Conservation (phyloP, 2,888 invertebrate species). For the Stenodema calcarata region DNA sequence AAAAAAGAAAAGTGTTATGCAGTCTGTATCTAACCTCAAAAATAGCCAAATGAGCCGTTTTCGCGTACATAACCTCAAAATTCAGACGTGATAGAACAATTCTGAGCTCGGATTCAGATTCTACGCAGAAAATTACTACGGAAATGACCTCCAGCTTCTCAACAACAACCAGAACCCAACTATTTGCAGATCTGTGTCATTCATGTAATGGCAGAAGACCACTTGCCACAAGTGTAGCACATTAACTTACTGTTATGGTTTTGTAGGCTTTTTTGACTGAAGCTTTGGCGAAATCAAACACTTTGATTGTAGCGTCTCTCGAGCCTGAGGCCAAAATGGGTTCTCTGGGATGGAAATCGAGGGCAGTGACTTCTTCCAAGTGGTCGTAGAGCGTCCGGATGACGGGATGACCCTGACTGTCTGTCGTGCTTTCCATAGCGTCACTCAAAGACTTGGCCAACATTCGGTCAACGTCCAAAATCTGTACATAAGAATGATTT, state of each 20-base stretch:
- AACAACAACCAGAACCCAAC: too few relatives aligned
- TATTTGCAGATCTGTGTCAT: too few relatives aligned
- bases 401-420: slow-evolving; percentile 95
- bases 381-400: slow-evolving; percentile 97
- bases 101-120: too few relatives aligned
- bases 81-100: too few relatives aligned
- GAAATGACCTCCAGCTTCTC: too few relatives aligned
- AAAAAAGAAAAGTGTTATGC: too few relatives aligned
- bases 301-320: slow-evolving; percentile 89
- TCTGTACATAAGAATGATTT: slow-evolving; percentile 63
- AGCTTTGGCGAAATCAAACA: slow-evolving; percentile 98
- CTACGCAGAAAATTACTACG: too few relatives aligned
- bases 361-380: slow-evolving; percentile 93
- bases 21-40: too few relatives aligned
- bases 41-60: too few relatives aligned
- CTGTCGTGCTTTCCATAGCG: slow-evolving; percentile 80
- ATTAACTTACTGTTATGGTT: slow-evolving; percentile 78
- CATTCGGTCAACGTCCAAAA: slow-evolving; percentile 98
- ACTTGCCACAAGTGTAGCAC: background rate
- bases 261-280: slow-evolving; percentile 98
- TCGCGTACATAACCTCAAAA: too few relatives aligned
- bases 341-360: slow-evolving; percentile 96
- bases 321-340: slow-evolving; percentile 95
- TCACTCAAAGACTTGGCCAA: slow-evolving; percentile 96
- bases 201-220: too few relatives aligned